phyloP scores from a whole-genome alignment of 2,113 vertebrate species.

The Ceyx cyanopectus region DNA sequence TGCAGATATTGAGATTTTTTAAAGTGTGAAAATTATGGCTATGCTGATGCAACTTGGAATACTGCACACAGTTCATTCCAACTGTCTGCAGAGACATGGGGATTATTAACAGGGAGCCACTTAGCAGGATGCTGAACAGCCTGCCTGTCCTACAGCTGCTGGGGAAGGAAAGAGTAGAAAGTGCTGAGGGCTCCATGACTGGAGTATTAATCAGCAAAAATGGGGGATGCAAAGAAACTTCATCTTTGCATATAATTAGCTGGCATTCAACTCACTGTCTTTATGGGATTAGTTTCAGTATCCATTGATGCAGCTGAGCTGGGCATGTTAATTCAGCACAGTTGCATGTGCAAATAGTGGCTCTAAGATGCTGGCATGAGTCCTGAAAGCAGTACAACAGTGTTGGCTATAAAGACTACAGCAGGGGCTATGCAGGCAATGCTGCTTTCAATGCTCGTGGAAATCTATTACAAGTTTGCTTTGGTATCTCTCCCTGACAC shows the following conservation, averaged over 20 bases:
- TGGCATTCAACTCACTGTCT: not conserved
- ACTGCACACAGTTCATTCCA: not conserved
- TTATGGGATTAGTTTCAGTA: not conserved
- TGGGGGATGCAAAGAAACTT: not conserved
- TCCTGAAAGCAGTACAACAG: not conserved
- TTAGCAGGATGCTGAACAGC: not conserved
- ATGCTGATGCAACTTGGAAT: not conserved
- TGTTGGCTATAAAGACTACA: constrained; percentile 13
- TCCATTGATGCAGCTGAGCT: not conserved
- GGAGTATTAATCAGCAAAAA: not conserved
- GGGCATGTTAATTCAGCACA: not conserved
- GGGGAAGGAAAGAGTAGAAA: not conserved
- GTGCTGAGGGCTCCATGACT: not conserved
- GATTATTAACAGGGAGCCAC: fast-evolving
- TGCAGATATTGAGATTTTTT: not conserved
- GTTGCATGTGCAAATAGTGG: not conserved
- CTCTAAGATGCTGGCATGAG: not conserved
- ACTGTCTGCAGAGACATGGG: not conserved
- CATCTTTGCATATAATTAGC: not conserved
- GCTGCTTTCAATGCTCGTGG: not conserved
- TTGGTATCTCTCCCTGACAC: constrained; percentile 28
- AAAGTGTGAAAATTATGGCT: not conserved
- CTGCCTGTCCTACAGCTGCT: not conserved
- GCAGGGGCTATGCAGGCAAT: not conserved
- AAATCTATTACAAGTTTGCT: constrained; percentile 40